These are phyloP conservation scores for Spicauda simplicius DNA, from an alignment of 2,888 invertebrate genomes.

Conservation along the genomic window DNA sequence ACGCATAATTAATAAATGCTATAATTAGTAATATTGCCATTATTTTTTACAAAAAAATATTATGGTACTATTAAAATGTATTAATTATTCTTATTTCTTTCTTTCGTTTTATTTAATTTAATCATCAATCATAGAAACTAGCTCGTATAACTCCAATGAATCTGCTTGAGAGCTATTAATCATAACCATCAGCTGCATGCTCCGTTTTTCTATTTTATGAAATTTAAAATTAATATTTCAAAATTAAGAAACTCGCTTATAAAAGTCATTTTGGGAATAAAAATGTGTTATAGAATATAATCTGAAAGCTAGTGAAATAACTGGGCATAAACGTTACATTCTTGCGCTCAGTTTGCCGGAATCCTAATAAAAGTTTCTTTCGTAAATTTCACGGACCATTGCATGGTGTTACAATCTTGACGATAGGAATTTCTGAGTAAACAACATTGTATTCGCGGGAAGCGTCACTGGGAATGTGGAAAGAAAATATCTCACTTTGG, in stretches of 20 bases:
- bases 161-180: too few species aligned
- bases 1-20: conserved; percentile 3
- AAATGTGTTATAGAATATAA: not conserved
- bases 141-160: too few species aligned
- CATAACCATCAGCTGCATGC: too few species aligned
- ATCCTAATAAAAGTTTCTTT: conserved; percentile 50
- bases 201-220: too few species aligned
- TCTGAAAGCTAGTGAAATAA: not conserved
- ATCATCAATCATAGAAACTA: too few species aligned
- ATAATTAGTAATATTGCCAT: not conserved
- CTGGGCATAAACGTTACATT: not conserved
- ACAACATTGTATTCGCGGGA: conserved; percentile 38
- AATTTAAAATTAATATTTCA: too few species aligned
- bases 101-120: too few species aligned
- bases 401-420: conserved; percentile 48
- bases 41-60: too few species aligned
- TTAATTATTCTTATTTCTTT: too few species aligned
- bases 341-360: conserved; percentile 36
- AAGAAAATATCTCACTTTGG: not conserved
- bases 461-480: not conserved
- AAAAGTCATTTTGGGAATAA: not conserved
- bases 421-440: conserved; percentile 48
- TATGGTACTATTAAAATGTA: too few species aligned
- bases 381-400: conserved; percentile 56
- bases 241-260: too few species aligned